Evolutionary conservation across 2,888 invertebrate genomes (phyloP), one percentile per base, ranked within the genome.

Genomic region (Melinaea marsaeus): DNA sequence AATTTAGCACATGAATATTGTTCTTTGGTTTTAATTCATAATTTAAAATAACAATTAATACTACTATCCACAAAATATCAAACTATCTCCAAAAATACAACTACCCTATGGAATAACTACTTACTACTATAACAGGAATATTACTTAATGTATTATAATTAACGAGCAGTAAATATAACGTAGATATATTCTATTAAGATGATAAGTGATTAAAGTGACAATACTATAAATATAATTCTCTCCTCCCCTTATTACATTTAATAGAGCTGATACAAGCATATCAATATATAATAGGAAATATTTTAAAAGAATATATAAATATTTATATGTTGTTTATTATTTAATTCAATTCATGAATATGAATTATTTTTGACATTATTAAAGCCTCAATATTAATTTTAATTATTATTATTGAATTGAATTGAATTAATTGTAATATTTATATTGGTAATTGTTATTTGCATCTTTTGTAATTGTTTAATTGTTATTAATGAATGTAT

Each of bases 11-110:
- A 72, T 71, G 74, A 79, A 78, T 80, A 42, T 79, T 79, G 77
- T 78, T 84, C 84, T 84, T 84, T 84, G 84, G 84, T 80, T 77
- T 78, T 78, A 42, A 42, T 42, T 42, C 11, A 9, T 42, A 9
- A 42, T 9, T 42, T 42, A 42, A 42, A 42, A 42, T 9, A 11
- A 32, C 3, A 32, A 32, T 9, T 32, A 48, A 48, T 48, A 22
- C 48, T 32, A 9, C 32, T 32, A 55, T 55, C 58, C 54, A 35
- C 48, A 62, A 58, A 33, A 55, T 57, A 34, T 58, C 57, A 54
- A 58, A 60, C 62, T 62, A 57, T 60, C 48, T 57, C n/a, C 48
- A 61, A 46, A 55, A 58, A 61, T 58, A 64, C 62, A 66, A 65
- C 68, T 55, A 56, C 63, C 54, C 60, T 37, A 48, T 37, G 45